phyloP scores from a whole-genome alignment of 2,113 vertebrate species.

The Gnathonemus longibarbis region DNA sequence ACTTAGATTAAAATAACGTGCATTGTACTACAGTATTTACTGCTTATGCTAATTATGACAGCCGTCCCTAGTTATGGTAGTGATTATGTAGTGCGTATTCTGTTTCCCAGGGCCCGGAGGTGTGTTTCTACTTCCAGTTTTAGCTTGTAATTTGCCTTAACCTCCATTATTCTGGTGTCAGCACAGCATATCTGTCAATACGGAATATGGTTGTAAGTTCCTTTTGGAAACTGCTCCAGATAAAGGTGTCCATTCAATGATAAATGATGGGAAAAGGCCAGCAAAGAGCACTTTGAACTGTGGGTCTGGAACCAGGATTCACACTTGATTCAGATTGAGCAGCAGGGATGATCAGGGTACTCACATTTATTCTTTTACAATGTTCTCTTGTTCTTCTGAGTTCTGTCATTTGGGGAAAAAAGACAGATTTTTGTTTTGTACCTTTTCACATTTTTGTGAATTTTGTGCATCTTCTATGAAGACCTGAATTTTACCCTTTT shows the following conservation, averaged over 20 bases:
- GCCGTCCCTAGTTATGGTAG: neutral
- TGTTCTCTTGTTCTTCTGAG: neutral
- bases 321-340: neutral
- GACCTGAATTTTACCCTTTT: neutral
- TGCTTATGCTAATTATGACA: neutral
- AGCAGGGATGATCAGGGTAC: neutral
- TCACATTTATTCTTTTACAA: neutral
- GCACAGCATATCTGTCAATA: neutral
- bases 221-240: neutral
- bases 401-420: neutral
- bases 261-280: neutral
- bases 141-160: neutral
- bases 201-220: neutral
- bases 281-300: neutral
- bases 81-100: neutral
- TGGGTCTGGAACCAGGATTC: neutral
- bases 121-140: neutral
- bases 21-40: constrained; percentile 2
- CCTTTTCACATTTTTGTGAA: constrained; percentile 23
- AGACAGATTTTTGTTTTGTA: neutral
- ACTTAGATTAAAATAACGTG: neutral
- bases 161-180: neutral
- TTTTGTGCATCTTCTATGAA: constrained; percentile 19
- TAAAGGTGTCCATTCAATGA: neutral
- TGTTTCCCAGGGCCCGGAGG: neutral